Evolutionary conservation across 2,888 invertebrate species (phyloP).

Genomic region (Scaptomyza tumidula): DNA sequence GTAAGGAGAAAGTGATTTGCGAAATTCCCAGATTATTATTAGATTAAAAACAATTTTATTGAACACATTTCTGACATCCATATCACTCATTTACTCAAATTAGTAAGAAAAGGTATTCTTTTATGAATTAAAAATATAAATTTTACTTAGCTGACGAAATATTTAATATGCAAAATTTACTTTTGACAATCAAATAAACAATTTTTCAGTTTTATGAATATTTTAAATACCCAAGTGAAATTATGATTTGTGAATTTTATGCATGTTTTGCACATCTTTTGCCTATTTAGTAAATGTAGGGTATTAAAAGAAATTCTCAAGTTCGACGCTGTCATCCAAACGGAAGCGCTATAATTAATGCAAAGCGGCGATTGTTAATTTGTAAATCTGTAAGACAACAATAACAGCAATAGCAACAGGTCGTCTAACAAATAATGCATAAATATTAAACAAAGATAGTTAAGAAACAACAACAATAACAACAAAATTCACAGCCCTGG

Average conservation of each 20-base stretch:
- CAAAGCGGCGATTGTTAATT: slow-evolving; percentile 74
- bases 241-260: neutral
- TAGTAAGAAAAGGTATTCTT: no score
- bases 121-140: no score
- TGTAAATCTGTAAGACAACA: slow-evolving; percentile 69
- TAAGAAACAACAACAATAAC: slow-evolving; percentile 7
- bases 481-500: slow-evolving; percentile 56
- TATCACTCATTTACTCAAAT: no score
- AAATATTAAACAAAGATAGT: slow-evolving; percentile 70
- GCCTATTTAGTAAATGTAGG: neutral
- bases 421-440: slow-evolving; percentile 62
- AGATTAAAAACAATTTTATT: no score
- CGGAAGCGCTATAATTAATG: slow-evolving; percentile 78
- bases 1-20: no score
- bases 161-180: no score
- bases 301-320: slow-evolving; percentile 21
- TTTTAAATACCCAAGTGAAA: neutral
- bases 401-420: slow-evolving; percentile 36
- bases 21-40: no score
- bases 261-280: neutral
- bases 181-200: no score
- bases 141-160: no score
- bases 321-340: slow-evolving; percentile 51
- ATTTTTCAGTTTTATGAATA: neutral
- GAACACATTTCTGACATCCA: no score